These are phyloP conservation scores for Apocrypta bakeri DNA, from an alignment of 1,140 invertebrate species.

Conservation along the genomic window DNA sequence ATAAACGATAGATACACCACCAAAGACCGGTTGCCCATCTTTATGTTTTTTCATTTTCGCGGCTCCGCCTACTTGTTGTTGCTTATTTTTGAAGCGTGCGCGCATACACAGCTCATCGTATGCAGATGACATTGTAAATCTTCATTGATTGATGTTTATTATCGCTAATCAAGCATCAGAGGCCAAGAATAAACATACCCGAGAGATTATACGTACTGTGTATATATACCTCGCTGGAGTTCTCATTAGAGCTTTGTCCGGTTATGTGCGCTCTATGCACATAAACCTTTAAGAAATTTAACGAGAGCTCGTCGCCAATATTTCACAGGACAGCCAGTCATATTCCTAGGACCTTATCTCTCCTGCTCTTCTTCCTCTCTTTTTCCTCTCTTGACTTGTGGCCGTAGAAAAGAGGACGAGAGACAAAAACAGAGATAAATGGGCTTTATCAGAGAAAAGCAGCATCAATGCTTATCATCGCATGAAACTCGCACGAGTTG, in stretches of 20 bases:
- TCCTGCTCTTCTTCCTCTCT: not conserved
- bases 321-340: not conserved
- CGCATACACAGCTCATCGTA: not conserved
- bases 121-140: not conserved
- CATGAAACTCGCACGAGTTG: not conserved
- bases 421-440: slow-evolving; percentile 47
- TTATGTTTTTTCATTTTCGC: not conserved
- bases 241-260: not conserved
- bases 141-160: not conserved
- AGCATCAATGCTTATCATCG: not conserved
- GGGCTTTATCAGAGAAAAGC: slow-evolving; percentile 40
- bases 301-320: not conserved
- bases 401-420: slow-evolving; percentile 18
- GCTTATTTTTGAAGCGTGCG: not conserved
- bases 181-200: not conserved
- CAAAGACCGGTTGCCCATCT: slow-evolving; percentile 48
- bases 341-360: slow-evolving; percentile 39
- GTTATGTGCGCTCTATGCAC: not conserved
- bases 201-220: not conserved
- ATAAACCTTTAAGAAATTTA: not conserved
- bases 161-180: slow-evolving; percentile 1
- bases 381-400: not conserved
- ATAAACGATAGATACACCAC: slow-evolving; percentile 51
- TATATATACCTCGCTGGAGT: not conserved
- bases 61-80: not conserved